Conservation (phyloP, 2,797 vertebrate genomes). For the Bovichtus variegatus region DNA sequence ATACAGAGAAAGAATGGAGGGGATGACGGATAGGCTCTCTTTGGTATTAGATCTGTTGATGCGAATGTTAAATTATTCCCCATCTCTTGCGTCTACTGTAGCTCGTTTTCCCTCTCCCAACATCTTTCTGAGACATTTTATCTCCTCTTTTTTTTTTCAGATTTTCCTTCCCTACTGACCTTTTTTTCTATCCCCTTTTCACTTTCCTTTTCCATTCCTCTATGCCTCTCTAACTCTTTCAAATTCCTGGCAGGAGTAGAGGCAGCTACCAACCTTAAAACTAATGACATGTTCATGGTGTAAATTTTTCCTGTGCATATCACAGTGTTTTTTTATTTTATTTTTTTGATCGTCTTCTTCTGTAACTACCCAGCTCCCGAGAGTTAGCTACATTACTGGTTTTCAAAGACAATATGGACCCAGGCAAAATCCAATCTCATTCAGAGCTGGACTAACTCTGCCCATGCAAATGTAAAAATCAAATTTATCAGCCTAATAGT, state of each 20-base stretch:
- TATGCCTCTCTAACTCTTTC: conserved; percentile 4
- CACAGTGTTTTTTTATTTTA: neutral
- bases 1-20: conserved; percentile 20
- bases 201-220: neutral
- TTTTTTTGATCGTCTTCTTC: neutral
- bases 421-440: conserved; percentile 17
- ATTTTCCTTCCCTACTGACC: neutral
- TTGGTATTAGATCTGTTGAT: conserved; percentile 55
- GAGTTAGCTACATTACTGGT: neutral
- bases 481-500: neutral
- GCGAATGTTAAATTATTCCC: conserved; percentile 51
- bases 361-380: neutral
- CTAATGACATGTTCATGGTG: conserved; percentile 2
- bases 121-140: neutral
- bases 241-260: conserved; percentile 2
- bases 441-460: neutral
- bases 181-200: conserved; percentile 8
- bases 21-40: conserved; percentile 34
- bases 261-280: conserved; percentile 8
- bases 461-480: neutral
- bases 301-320: neutral
- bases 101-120: conserved; percentile 13
- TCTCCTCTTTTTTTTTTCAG: conserved; percentile 7
- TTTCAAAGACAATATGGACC: neutral
- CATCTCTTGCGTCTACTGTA: neutral